Percentiles rank a stretch among this genome's conserved stretches.
Conservation (phyloP, 2,797 vertebrate species). For the Paguma larvata region DNA sequence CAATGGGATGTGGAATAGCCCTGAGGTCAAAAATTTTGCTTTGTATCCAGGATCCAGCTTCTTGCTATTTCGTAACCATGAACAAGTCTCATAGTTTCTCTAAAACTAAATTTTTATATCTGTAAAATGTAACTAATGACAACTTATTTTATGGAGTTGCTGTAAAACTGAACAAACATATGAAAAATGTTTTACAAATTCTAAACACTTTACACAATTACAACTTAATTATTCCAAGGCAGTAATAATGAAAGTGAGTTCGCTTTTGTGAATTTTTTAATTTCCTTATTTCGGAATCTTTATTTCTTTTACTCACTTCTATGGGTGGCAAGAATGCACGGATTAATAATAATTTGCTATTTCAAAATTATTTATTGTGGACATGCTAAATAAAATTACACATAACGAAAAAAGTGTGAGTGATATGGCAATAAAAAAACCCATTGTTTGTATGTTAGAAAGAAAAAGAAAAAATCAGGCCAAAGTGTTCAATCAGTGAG, state of each 20-base stretch:
- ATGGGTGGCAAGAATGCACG: background rate
- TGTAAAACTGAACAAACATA: background rate
- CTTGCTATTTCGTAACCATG: background rate
- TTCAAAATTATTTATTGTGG: background rate
- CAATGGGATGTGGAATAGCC: background rate
- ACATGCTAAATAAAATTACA: background rate
- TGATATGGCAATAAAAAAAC: background rate
- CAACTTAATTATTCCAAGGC: background rate
- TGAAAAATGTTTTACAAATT: constrained; percentile 13
- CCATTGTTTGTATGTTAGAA: background rate
- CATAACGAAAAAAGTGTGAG: background rate
- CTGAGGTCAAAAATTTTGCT: background rate
- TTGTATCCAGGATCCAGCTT: background rate
- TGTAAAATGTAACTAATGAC: background rate
- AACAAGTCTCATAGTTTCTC: background rate
- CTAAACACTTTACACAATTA: background rate
- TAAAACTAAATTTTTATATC: background rate
- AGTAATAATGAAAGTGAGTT: background rate
- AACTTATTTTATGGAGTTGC: background rate
- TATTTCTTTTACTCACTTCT: constrained; percentile 28
- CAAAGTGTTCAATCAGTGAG: accelerated
- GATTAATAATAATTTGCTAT: background rate
- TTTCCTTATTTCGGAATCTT: background rate
- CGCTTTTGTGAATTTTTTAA: background rate
- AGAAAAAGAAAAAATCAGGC: background rate